Evolutionary conservation across 2,113 vertebrate species (phyloP).

Genomic region (Drymodes brunneopygia): DNA sequence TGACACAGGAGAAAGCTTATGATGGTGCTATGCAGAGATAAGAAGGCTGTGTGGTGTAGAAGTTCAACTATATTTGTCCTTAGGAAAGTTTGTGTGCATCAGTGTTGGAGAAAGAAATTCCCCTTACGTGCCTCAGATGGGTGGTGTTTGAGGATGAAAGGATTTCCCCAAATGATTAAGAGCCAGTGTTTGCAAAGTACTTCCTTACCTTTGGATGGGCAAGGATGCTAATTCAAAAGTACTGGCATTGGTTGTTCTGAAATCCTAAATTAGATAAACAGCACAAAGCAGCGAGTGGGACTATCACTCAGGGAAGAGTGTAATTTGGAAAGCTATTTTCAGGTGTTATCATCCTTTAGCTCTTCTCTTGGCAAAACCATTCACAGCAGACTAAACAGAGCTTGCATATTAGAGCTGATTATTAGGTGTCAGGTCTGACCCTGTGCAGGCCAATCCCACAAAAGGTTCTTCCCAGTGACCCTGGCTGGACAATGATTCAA

Average conservation of each 20-base stretch:
- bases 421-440: neutral
- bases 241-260: neutral
- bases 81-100: neutral
- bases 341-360: neutral
- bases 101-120: neutral
- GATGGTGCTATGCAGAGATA: neutral
- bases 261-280: neutral
- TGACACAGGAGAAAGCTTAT: neutral
- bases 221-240: neutral
- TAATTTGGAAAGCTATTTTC: neutral
- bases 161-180: neutral
- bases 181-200: neutral
- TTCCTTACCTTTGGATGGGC: neutral
- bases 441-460: neutral
- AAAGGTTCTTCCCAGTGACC: neutral
- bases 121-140: neutral
- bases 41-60: neutral
- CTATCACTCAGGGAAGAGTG: neutral
- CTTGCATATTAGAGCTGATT: neutral
- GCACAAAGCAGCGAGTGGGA: neutral
- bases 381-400: neutral
- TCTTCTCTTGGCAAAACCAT: neutral
- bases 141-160: neutral
- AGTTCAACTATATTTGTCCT: neutral
- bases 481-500: neutral